Evolutionary conservation across 2,113 vertebrate species (phyloP), one percentile per base, ranked within the genome.

Genomic region (Narcine bancroftii): DNA sequence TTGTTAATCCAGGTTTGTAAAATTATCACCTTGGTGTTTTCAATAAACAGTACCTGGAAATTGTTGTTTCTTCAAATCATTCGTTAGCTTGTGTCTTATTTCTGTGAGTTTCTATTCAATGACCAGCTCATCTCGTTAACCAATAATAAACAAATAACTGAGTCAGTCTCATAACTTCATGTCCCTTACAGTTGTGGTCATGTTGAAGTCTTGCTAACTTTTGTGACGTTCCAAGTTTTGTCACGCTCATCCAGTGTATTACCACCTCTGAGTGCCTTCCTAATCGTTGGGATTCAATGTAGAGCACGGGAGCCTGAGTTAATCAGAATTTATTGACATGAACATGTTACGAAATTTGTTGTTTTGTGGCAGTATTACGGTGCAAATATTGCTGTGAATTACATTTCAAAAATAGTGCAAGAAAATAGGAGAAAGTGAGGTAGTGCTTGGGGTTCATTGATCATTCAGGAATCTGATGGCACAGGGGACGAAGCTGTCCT

Each of bases 11-110:
- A 97, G 97, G 97, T 98, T 96, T 98, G 96, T 97, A 98, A 97
- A 97, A 95, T 69, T 97, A 97, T 97, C 96, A 95, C 96, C 97
- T 98, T 97, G 97, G 96, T 98, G 97, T 98, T 98, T 98, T 97
- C 97, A 98, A 98, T 98, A 98, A 98, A 98, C 95, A 96, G 97
- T 98, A 96, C 97, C 97, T 98, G 97, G 95, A 97, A 96, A 95
- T 45, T 9, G 17, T 69, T 60, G 17, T 66, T 45, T 66, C 11
- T 91, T 91, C 65, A 69, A 69, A 17, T 65, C 0, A 45, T 69
- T 47, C 26, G 10, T 91, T 29, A 33, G 26, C 6, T 29, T 26
- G 24, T 60, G 6, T 9, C 60, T 29, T 42, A 29, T 42, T 29
- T 69, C 13, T 69, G 29, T 1, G n/a, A 6, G 60, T 85, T 36